Conservation (phyloP, 2,888 invertebrate species). For the Chrysolina oricalcia region DNA sequence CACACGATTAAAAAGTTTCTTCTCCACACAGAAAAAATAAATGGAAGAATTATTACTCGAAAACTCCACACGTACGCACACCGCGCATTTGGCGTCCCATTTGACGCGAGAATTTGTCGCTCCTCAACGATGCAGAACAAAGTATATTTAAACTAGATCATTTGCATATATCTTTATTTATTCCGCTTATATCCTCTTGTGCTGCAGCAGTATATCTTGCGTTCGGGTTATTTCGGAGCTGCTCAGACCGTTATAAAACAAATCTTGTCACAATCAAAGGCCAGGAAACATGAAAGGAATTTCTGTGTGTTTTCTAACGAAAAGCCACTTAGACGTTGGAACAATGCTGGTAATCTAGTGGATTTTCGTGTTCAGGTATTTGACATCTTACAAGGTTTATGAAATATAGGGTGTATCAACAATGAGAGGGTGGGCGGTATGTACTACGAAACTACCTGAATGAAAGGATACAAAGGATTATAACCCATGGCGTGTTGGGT, state of each 20-base stretch:
- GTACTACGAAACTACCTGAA: too few species aligned
- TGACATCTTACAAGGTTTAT: background rate
- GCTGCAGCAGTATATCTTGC: background rate
- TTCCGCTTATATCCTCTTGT: slow-evolving; percentile 23
- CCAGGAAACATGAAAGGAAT: slow-evolving; percentile 27
- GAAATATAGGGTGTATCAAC: too few species aligned
- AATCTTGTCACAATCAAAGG: slow-evolving; percentile 29
- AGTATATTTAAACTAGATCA: slow-evolving; percentile 30
- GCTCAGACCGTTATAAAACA: slow-evolving; percentile 24
- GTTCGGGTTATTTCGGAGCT: slow-evolving; percentile 19
- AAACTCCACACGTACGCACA: slow-evolving; percentile 4
- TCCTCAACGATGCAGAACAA: slow-evolving; percentile 34
- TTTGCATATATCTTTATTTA: slow-evolving; percentile 28
- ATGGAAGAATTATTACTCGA: slow-evolving; percentile 17
- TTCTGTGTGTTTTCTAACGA: background rate
- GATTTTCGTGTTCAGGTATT: slow-evolving; percentile 12
- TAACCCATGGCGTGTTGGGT: too few species aligned
- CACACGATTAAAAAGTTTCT: background rate
- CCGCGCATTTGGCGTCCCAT: slow-evolving; percentile 23
- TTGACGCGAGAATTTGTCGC: slow-evolving; percentile 26
- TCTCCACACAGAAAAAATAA: slow-evolving; percentile 4
- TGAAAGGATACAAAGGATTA: too few species aligned
- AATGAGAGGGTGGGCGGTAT: too few species aligned
- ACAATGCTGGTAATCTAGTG: slow-evolving; percentile 24
- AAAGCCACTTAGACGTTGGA: slow-evolving; percentile 20